These are phyloP conservation scores for Anthrax anthrax DNA, from an alignment of 2,888 invertebrate species.

Conservation along the genomic window DNA sequence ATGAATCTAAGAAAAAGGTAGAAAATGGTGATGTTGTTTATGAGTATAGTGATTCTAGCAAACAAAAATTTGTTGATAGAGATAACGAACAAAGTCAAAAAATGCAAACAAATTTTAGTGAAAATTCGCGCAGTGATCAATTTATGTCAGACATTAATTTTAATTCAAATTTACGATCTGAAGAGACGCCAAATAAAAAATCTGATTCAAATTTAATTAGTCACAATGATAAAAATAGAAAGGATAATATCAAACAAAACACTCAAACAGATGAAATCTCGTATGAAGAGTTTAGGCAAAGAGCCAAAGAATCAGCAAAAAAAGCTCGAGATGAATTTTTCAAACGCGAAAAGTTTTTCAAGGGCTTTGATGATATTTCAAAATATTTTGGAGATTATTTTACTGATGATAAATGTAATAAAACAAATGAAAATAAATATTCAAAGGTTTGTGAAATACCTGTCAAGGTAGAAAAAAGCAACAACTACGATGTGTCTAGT, in stretches of 20 bases:
- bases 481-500: no score
- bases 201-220: slow-evolving; percentile 10
- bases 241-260: slow-evolving; percentile 4
- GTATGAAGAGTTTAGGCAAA: slow-evolving; percentile 31
- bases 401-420: not conserved
- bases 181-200: slow-evolving; percentile 9
- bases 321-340: slow-evolving; percentile 17
- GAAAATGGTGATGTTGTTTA: slow-evolving; percentile 31
- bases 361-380: slow-evolving; percentile 33
- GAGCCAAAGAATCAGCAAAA: slow-evolving; percentile 23
- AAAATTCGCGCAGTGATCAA: slow-evolving; percentile 2
- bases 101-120: not conserved
- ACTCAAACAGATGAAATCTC: slow-evolving; percentile 5
- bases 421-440: not conserved
- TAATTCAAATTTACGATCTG: slow-evolving; percentile 17
- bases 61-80: slow-evolving; percentile 9
- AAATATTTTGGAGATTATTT: slow-evolving; percentile 11
- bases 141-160: slow-evolving; percentile 33
- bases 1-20: slow-evolving; percentile 25
- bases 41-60: slow-evolving; percentile 22
- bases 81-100: not conserved
- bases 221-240: slow-evolving; percentile 16
- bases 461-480: not conserved
- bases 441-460: not conserved
- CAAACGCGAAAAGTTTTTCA: slow-evolving; percentile 31